Conservation (phyloP, 2,113 vertebrate genomes). For the Geococcyx californianus region DNA sequence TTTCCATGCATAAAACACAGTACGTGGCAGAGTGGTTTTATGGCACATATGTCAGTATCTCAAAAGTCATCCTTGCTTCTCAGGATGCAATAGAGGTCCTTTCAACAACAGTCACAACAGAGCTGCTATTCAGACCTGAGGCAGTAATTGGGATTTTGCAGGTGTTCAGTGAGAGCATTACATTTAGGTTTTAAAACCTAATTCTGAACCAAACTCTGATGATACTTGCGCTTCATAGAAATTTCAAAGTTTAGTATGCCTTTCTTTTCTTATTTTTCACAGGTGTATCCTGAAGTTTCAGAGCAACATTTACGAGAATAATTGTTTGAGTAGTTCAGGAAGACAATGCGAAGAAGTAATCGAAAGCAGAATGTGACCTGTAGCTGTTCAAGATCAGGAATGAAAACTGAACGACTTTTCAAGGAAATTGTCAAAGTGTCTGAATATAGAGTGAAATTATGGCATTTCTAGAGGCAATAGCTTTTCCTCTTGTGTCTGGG, state of each 20-base stretch:
- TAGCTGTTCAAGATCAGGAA: constrained; percentile 29
- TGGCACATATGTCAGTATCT: neutral
- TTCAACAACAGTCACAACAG: constrained; percentile 28
- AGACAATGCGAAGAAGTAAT: neutral
- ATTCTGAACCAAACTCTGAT: neutral
- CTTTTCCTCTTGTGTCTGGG: neutral
- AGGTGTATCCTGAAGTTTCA: neutral
- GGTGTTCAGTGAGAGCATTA: neutral
- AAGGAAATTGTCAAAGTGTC: constrained; percentile 33
- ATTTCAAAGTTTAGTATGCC: constrained; percentile 7
- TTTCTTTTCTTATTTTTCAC: constrained; percentile 45
- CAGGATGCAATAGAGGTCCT: neutral
- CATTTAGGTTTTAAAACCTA: constrained; percentile 9
- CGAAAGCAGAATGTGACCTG: constrained; percentile 55
- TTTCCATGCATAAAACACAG: constrained; percentile 44
- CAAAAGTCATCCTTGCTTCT: neutral
- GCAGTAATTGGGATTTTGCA: constrained; percentile 50
- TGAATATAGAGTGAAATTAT: constrained; percentile 24
- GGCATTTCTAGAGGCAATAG: neutral
- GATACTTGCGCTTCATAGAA: neutral
- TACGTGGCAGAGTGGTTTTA: constrained; percentile 28
- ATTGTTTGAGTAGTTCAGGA: constrained; percentile 34
- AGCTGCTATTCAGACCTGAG: constrained; percentile 46
- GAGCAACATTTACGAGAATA: constrained; percentile 28
- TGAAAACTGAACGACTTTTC: neutral